Percentiles rank a stretch among this genome's conserved stretches.
Evolutionary conservation across 2,888 invertebrate genomes (phyloP).

Genomic region (Eupithecia exiguata): DNA sequence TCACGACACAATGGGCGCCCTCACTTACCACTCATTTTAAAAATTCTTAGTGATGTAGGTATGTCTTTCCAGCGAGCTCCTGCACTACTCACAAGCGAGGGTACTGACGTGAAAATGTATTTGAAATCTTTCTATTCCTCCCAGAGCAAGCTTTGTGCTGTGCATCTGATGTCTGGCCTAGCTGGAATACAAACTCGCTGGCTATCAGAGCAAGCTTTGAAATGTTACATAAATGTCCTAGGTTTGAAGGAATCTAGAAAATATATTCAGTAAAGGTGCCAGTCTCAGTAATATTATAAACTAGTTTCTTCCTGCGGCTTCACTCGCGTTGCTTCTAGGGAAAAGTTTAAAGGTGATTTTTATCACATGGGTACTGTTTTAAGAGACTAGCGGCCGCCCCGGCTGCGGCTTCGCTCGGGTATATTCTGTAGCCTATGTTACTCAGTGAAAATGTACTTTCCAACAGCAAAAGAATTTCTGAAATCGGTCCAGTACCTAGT

Average conservation of each 20-base stretch:
- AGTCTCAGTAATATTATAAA: background rate
- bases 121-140: slow-evolving; percentile 24
- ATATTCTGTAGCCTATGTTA: no score
- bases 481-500: no score
- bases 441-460: no score
- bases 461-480: no score
- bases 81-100: background rate
- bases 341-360: no score
- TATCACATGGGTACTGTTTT: no score
- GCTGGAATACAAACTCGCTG: background rate
- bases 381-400: no score
- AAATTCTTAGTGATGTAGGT: background rate
- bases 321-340: no score
- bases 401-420: no score
- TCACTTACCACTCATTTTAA: no score
- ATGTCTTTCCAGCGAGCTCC: background rate
- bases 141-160: slow-evolving; percentile 1
- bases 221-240: background rate
- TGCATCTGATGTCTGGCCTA: slow-evolving; percentile 18
- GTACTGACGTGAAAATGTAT: slow-evolving; percentile 28
- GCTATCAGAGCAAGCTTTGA: background rate
- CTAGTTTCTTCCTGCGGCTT: no score
- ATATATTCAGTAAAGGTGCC: background rate
- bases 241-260: background rate
- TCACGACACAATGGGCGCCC: no score